A percentile compares a stretch with the other conserved stretches of the same genome.
These are phyloP conservation scores for Hirtodrosophila cameraria DNA, from an alignment of 2,888 invertebrate species.

Conservation along the genomic window DNA sequence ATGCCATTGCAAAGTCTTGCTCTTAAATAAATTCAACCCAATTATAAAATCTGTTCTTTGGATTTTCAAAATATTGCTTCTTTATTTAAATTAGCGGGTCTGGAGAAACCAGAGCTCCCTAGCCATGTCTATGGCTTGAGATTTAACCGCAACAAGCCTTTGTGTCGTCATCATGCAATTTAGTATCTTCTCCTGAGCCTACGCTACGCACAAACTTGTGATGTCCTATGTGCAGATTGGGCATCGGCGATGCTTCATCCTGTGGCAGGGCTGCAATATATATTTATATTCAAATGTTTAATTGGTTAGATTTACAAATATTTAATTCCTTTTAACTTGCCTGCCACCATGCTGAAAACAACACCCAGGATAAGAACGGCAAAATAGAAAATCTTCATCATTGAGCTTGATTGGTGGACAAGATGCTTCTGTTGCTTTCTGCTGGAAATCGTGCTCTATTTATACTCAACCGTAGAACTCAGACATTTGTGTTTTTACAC, in stretches of 20 bases:
- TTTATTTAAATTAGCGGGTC: constrained; percentile 52
- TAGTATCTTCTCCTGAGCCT: fast-evolving
- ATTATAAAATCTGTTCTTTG: not conserved
- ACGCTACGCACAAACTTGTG: constrained; percentile 16
- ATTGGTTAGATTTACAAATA: not conserved
- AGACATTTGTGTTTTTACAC: no score
- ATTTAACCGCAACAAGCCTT: constrained; percentile 56
- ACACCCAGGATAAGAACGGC: constrained; percentile 50
- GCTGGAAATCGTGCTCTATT: constrained; percentile 7
- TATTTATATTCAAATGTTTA: not conserved
- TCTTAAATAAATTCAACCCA: not conserved
- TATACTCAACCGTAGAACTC: constrained; percentile 25
- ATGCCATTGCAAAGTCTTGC: no score
- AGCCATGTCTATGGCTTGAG: not conserved
- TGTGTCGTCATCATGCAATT: not conserved
- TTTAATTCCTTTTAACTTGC: constrained; percentile 29
- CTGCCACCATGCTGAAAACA: constrained; percentile 47
- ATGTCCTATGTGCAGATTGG: not conserved
- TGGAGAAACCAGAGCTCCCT: not conserved
- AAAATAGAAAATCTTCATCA: constrained; percentile 54
- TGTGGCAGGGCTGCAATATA: constrained; percentile 25
- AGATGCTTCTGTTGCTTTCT: constrained; percentile 32
- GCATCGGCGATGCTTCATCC: not conserved
- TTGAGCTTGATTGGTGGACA: constrained; percentile 23
- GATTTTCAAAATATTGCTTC: constrained; percentile 49